Percentiles rank a stretch among this genome's conserved stretches.
These are phyloP conservation scores for Megalops atlanticus DNA, from an alignment of 2,113 vertebrate species.

Conservation along the genomic window DNA sequence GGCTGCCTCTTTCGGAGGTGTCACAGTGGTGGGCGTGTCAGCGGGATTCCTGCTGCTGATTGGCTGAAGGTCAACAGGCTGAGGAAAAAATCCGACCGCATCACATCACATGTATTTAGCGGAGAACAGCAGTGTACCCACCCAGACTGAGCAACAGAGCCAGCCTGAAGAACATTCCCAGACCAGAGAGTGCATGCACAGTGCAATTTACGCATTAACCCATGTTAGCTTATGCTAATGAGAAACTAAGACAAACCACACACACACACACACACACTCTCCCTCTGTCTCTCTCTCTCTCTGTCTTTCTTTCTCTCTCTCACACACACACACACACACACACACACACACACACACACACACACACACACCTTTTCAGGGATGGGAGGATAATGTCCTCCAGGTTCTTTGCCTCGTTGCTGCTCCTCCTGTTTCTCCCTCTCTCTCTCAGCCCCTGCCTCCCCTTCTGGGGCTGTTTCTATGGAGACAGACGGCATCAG, in stretches of 20 bases:
- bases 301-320: too few relatives aligned
- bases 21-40: conserved; percentile 60
- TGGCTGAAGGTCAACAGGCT: conserved; percentile 52
- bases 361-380: conserved; percentile 59
- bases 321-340: conserved; percentile 14
- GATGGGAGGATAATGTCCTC: conserved; percentile 61
- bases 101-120: too few relatives aligned
- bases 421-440: conserved; percentile 28
- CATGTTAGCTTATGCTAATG: too few relatives aligned
- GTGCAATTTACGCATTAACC: too few relatives aligned
- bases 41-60: conserved; percentile 24
- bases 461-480: conserved; percentile 53
- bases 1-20: conserved; percentile 61
- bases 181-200: too few relatives aligned
- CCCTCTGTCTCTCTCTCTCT: too few relatives aligned
- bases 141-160: too few relatives aligned
- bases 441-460: conserved; percentile 45
- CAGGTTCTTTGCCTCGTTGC: conserved; percentile 52
- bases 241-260: background rate
- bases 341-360: conserved; percentile 1
- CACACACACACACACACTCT: background rate
- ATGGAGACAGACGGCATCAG: background rate
- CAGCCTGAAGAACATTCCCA: too few relatives aligned
- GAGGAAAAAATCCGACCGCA: background rate
- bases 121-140: background rate